Base-by-base conservation (phyloP, 2,113 vertebrate species). In the Chaenocephalus aceratus region DNA sequence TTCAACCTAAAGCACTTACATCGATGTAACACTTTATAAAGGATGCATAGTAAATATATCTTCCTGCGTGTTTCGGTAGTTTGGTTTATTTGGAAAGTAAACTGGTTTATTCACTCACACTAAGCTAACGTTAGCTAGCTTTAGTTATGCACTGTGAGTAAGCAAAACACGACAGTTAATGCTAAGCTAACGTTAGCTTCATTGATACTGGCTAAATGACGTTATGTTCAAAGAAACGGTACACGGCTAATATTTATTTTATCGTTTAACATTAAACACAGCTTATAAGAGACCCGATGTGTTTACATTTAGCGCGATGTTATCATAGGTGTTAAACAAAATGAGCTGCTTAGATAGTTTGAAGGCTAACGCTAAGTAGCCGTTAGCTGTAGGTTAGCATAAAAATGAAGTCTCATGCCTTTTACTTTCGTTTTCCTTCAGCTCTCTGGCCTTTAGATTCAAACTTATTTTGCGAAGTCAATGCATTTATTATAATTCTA, bases 111-210 rank as follows among this genome's bases (percentile, higher is more conserved):
- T 71, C 10, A 11, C 0, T 15, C 6, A 1, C 59, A 14, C 6
- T 3, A 48, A 65, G 77, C 66, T 86, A 84, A 53, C n/a, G 23
- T 52, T 80, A 76, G 73, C 68, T 53, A 77, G 90, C 88, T 88
- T 69, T 72, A 5, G 49, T 44, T 51, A 48, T 75, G 57, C 72
- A 71, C 81, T 92, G 91, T 94, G 93, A 94, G 93, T 94, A 94
- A 94, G 93, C 93, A 94, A 88, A 94, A 92, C 90, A 88, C 49
- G 9, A 21, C 30, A 23, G 26, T 18, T 26, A 6, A 7, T 30
- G 36, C 59, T 48, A 48, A 41, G 86, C 84, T 89, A 84, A 56
- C 13, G 45, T 68, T 82, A 76, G 84, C 80, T 2, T 14, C 23
- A 0, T 1, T 23, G 23, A 52, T 60, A 14, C 26, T 46, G 52